Conservation (phyloP, 2,888 invertebrate species). For the Actias luna region DNA sequence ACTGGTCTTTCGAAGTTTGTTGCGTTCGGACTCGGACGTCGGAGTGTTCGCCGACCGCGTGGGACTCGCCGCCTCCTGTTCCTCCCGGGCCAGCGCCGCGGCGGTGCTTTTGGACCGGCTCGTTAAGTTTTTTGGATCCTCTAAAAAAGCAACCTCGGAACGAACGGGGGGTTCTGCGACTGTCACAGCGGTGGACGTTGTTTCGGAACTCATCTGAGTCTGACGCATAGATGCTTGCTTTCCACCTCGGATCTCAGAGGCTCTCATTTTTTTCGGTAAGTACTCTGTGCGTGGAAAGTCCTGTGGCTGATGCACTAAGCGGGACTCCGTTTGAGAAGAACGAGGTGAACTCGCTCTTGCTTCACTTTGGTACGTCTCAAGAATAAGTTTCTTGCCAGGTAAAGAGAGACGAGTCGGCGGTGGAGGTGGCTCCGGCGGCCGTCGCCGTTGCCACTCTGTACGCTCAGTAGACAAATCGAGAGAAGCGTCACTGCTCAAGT, state of each 20-base stretch:
- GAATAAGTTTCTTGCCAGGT: slow-evolving; percentile 76
- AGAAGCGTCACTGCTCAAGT: slow-evolving; percentile 74
- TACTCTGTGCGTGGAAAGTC: slow-evolving; percentile 65
- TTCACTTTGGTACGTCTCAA: slow-evolving; percentile 76
- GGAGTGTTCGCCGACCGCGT: slow-evolving; percentile 76
- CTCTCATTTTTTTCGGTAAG: slow-evolving; percentile 78
- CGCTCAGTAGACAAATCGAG: slow-evolving; percentile 71
- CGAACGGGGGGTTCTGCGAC: slow-evolving; percentile 44
- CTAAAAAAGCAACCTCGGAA: slow-evolving; percentile 75
- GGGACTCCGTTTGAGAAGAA: slow-evolving; percentile 37
- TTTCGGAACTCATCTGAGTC: slow-evolving; percentile 39
- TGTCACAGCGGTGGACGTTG: slow-evolving; percentile 39
- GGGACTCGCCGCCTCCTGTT: slow-evolving; percentile 78
- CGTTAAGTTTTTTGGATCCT: slow-evolving; percentile 81
- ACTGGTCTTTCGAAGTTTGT: slow-evolving; percentile 17
- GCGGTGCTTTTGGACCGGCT: slow-evolving; percentile 81
- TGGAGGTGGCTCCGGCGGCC: slow-evolving; percentile 63
- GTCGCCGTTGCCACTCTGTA: slow-evolving; percentile 63
- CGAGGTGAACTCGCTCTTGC: slow-evolving; percentile 57
- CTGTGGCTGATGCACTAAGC: slow-evolving; percentile 35
- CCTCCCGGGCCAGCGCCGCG: slow-evolving; percentile 82
- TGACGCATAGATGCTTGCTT: slow-evolving; percentile 60
- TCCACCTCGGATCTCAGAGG: slow-evolving; percentile 74
- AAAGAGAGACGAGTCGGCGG: slow-evolving; percentile 56
- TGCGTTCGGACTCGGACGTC: slow-evolving; percentile 64